Base-by-base conservation (phyloP, 2,113 vertebrate genomes). In the Bubalus kerabau region DNA sequence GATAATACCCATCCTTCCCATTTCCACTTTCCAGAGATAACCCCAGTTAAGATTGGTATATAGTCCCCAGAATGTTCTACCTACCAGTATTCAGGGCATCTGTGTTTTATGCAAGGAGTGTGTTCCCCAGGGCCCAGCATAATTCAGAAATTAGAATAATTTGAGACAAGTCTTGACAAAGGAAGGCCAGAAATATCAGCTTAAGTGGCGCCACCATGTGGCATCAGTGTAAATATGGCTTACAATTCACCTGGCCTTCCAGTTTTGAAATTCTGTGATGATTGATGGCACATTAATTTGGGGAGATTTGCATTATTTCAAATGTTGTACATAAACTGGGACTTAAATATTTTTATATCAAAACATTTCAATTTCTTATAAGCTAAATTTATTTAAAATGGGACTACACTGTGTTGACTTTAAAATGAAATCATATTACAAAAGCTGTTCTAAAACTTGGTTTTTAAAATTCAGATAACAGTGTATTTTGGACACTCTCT, bases 151-250 rank as follows among this genome's bases (percentile, higher is more conserved):
- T 89, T 57, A 86, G 83, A 80, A 76, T 90, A 91, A 93, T 97
- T 96, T 1, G 2, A 96, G 56, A 89, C 32, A n/a, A 43, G 15
- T 86, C 62, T 96, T 60, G 64, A 97, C 91, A 98, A 98, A 97
- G 43, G 40, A 26, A 88, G 78, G 52, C 52, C 56, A 36, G 46
- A 90, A 94, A 98, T 98, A 87, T 93, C 84, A 96, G 80, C 90
- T 97, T 9, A 97, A 87, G 78, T 97, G 92, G 95, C 60, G 94
- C 97, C 98, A 98, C 95, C 98, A 90, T 92, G 95, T 98, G 98
- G 98, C 62, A 80, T 76, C 15, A 96, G 43, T 93, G 46, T 88
- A 95, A 96, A 97, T 90, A 87, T 52, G 40, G 50, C 14, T 95
- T 95, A n/a, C 5, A 64, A 32, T 87, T 91, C 71, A 64, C 46